phyloP scores from a whole-genome alignment of 2,113 vertebrate species.

The Lamprologus tigripictilis region DNA sequence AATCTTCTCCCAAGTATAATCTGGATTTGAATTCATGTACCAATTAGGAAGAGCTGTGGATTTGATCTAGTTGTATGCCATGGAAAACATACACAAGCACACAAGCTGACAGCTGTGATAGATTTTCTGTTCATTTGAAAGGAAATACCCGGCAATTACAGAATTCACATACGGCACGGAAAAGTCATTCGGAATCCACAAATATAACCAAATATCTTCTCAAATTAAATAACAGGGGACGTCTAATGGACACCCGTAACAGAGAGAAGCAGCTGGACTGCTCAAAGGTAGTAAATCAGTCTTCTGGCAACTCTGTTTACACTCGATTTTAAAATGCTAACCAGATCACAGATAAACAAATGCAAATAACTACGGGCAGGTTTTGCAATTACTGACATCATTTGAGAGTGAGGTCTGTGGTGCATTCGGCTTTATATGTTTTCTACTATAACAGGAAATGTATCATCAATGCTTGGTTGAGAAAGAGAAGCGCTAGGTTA shows the following conservation, averaged over 20 bases:
- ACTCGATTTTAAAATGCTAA: background rate
- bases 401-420: too few species aligned
- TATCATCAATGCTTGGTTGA: background rate
- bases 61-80: background rate
- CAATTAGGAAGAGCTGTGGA: constrained; percentile 8
- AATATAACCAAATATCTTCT: background rate
- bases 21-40: background rate
- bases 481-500: background rate
- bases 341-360: background rate
- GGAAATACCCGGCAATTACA: background rate
- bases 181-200: background rate
- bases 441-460: background rate
- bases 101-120: background rate
- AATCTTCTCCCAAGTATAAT: background rate
- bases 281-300: background rate
- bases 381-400: background rate
- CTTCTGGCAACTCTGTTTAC: background rate
- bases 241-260: background rate
- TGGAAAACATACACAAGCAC: background rate
- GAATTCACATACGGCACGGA: background rate
- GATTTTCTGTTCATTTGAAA: background rate
- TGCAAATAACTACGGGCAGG: background rate
- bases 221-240: background rate
- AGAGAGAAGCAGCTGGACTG: background rate
- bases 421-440: background rate